These are phyloP conservation scores for Marasmarcha lunaedactyla DNA, from an alignment of 2,888 invertebrate genomes.

Conservation along the genomic window DNA sequence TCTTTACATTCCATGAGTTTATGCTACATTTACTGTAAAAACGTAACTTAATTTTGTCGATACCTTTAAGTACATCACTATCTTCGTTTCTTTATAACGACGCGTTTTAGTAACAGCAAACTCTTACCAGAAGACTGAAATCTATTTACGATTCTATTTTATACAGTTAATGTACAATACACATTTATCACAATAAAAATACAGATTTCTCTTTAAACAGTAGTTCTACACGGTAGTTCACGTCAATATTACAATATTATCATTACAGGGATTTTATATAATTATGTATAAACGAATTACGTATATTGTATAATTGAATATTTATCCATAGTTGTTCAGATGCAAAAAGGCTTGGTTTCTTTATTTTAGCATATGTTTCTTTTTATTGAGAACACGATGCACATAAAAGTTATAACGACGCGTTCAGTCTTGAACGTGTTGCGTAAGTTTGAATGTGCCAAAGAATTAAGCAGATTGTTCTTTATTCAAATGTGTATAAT, in stretches of 20 bases:
- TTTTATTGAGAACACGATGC: background rate
- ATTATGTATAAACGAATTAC: conserved; percentile 21
- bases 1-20: background rate
- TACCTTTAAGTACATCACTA: background rate
- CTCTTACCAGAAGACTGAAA: conserved; percentile 63
- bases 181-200: conserved; percentile 32
- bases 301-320: conserved; percentile 10
- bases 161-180: conserved; percentile 57
- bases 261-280: conserved; percentile 68
- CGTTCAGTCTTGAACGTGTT: too few relatives aligned
- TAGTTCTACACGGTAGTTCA: conserved; percentile 36
- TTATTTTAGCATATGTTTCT: background rate
- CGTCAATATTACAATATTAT: conserved; percentile 64
- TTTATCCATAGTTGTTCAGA: background rate
- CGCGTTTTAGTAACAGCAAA: conserved; percentile 23
- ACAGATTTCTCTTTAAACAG: conserved; percentile 19
- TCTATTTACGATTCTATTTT: conserved; percentile 67
- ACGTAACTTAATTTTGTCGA: background rate
- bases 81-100: too few relatives aligned
- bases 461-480: conserved; percentile 19
- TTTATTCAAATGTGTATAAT: background rate
- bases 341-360: too few relatives aligned
- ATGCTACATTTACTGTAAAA: background rate
- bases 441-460: conserved; percentile 38
- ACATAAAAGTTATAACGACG: background rate